Conservation (phyloP, 2,113 vertebrate species). For the Pseudolaguvia tuberculata region DNA sequence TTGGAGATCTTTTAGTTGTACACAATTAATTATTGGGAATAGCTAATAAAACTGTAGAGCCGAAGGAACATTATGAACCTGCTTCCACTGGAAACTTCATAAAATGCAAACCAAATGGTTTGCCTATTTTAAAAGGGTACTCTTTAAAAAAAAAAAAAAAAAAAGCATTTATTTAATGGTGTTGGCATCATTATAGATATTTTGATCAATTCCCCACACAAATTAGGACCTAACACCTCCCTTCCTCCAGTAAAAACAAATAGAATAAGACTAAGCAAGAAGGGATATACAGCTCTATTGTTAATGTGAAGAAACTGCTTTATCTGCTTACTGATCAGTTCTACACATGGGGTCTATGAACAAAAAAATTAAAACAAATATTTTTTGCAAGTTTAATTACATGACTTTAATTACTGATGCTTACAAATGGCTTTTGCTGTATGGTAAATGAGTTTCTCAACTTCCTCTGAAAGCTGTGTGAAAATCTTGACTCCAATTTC, state of each 20-base stretch:
- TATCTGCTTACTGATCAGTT: not conserved
- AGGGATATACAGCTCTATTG: too few species aligned
- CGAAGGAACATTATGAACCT: not conserved
- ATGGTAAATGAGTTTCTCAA: not conserved
- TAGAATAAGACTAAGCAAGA: not conserved
- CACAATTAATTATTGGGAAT: slow-evolving; percentile 32
- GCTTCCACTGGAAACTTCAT: slow-evolving; percentile 27
- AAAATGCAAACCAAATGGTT: slow-evolving; percentile 10
- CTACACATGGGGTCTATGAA: not conserved
- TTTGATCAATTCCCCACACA: not conserved
- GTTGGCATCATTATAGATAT: not conserved
- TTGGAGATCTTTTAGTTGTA: slow-evolving; percentile 15
- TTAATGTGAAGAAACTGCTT: not conserved
- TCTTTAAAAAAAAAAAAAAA: not conserved
- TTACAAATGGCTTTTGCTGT: not conserved
- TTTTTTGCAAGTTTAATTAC: too few species aligned
- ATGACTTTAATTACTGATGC: not conserved
- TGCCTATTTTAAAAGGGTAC: not conserved
- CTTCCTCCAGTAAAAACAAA: not conserved
- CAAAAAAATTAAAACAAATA: not conserved
- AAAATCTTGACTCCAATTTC: not conserved
- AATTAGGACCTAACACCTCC: not conserved
- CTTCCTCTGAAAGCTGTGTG: not conserved
- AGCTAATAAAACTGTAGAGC: slow-evolving; percentile 29
- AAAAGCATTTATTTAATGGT: not conserved